These are phyloP conservation scores for Hypselothyrea guttata DNA, from an alignment of 2,888 invertebrate genomes.

Conservation along the genomic window DNA sequence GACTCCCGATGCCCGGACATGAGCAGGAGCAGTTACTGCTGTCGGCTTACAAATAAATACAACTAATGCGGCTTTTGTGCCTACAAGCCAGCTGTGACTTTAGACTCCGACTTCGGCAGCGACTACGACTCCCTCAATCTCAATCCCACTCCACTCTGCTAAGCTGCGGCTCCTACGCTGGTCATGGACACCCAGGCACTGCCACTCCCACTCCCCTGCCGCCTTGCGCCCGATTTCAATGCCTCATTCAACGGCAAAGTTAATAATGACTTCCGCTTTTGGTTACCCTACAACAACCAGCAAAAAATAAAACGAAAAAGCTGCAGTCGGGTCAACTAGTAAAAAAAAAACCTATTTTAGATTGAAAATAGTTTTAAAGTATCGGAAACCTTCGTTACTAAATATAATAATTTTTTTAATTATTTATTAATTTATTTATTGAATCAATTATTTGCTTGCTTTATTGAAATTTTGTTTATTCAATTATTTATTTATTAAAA, in stretches of 20 bases:
- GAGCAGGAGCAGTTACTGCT: constrained; percentile 57
- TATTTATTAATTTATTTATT: too few relatives aligned
- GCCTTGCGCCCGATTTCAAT: constrained; percentile 19
- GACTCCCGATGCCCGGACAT: background rate
- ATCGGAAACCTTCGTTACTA: too few relatives aligned
- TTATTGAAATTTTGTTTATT: too few relatives aligned
- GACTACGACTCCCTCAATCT: background rate
- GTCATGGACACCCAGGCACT: constrained; percentile 25
- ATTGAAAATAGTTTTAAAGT: too few relatives aligned
- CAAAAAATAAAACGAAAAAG: constrained; percentile 17
- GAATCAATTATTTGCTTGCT: too few relatives aligned
- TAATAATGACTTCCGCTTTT: constrained; percentile 75
- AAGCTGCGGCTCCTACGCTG: constrained; percentile 12
- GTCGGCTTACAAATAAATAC: constrained; percentile 76
- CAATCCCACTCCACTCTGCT: too few relatives aligned
- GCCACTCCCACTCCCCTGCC: background rate
- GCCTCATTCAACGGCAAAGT: constrained; percentile 67
- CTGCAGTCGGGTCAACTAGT: background rate
- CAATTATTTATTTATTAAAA: too few relatives aligned
- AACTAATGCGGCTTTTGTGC: constrained; percentile 77
- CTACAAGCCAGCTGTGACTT: constrained; percentile 72
- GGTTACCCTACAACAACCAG: constrained; percentile 69
- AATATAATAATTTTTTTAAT: too few relatives aligned
- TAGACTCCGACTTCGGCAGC: constrained; percentile 11
- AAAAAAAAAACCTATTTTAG: too few relatives aligned